Conservation (phyloP, 2,888 invertebrate genomes). For the Agrotis puta region DNA sequence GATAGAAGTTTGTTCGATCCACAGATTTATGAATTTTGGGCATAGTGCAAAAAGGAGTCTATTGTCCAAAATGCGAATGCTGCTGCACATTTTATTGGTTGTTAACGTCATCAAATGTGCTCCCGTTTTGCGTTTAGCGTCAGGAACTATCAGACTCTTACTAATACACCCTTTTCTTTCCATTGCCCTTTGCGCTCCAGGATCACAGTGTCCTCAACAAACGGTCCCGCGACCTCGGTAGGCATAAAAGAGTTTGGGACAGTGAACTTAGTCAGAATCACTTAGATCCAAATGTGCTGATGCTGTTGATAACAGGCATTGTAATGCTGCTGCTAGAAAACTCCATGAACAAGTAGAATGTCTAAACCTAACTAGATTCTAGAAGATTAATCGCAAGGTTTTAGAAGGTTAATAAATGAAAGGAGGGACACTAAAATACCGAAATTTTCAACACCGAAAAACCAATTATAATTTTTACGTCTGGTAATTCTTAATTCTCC, state of each 20-base stretch:
- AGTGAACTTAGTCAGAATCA: background rate
- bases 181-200: no score
- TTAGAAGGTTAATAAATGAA: background rate
- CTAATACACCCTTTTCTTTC: background rate
- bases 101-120: no score
- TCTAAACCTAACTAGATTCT: background rate
- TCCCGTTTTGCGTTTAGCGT: no score
- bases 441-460: conserved; percentile 3
- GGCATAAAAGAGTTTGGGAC: background rate
- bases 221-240: no score
- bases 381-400: background rate
- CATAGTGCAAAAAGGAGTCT: background rate
- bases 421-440: background rate
- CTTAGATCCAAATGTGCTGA: background rate
- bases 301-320: background rate
- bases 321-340: background rate
- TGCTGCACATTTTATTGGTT: no score
- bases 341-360: background rate
- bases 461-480: background rate
- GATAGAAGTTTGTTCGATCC: background rate
- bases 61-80: no score
- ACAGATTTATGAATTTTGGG: background rate
- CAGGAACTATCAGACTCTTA: no score
- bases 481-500: background rate
- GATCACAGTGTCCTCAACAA: no score